These are phyloP conservation scores for Tachysurus vachellii DNA, from an alignment of 2,113 vertebrate species.

Conservation along the genomic window DNA sequence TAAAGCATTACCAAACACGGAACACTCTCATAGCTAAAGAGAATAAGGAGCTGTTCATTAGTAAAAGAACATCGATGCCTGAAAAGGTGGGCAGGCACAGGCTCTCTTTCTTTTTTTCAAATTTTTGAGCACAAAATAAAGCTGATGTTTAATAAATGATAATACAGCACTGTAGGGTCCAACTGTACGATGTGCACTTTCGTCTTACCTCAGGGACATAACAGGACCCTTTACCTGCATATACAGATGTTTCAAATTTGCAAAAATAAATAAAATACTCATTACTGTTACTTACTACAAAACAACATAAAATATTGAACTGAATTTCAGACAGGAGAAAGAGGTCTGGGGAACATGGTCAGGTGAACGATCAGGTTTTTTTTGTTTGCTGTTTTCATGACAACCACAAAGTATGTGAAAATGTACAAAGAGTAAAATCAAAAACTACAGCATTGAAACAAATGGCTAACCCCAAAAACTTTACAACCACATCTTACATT, in stretches of 20 bases:
- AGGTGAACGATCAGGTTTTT: constrained; percentile 55
- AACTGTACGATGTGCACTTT: constrained; percentile 61
- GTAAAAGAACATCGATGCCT: constrained; percentile 67
- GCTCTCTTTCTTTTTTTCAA: constrained; percentile 38
- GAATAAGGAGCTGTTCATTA: constrained; percentile 65
- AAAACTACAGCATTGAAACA: constrained; percentile 73
- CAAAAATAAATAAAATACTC: constrained; percentile 77
- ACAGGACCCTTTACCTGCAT: constrained; percentile 30
- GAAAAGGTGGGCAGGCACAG: constrained; percentile 52
- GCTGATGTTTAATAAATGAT: constrained; percentile 2
- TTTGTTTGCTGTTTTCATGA: constrained; percentile 59
- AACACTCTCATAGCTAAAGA: constrained; percentile 44
- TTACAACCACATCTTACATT: constrained; percentile 79
- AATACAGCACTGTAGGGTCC: constrained; percentile 64
- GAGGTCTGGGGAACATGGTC: constrained; percentile 57
- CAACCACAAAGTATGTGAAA: constrained; percentile 71
- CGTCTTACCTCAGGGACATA: constrained; percentile 46
- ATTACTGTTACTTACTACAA: constrained; percentile 60
- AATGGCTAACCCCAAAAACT: constrained; percentile 73
- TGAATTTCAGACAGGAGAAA: constrained; percentile 64
- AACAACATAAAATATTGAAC: constrained; percentile 72
- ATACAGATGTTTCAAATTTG: constrained; percentile 54
- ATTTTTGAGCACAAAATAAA: constrained; percentile 2
- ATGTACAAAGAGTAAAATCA: constrained; percentile 64
- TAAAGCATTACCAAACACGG: constrained; percentile 57